A percentile compares a stretch with the other conserved stretches of the same genome.
Evolutionary conservation across 2,888 invertebrate genomes (phyloP).

Genomic region (Yponomeuta sedellus): DNA sequence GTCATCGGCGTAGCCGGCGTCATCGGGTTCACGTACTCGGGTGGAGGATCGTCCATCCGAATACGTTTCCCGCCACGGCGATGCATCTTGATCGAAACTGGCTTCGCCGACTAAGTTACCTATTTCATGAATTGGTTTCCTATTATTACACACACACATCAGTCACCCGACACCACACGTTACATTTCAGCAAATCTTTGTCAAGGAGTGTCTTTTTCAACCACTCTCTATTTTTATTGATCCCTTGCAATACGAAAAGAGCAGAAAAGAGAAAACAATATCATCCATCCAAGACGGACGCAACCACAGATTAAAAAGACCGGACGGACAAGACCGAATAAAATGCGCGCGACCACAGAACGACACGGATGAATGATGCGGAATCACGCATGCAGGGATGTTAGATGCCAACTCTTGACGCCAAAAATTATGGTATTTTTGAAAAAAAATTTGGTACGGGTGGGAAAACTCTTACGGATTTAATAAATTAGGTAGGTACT

Average conservation of each 20-base stretch:
- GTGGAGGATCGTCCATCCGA: conserved; percentile 94
- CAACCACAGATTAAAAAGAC: too few relatives aligned
- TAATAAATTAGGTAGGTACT: too few relatives aligned
- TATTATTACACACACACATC: not conserved
- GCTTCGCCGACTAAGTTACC: not conserved
- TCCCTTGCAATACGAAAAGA: not conserved
- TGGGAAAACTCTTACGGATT: too few relatives aligned
- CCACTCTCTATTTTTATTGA: conserved; percentile 11
- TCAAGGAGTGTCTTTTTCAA: too few relatives aligned
- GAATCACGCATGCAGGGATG: too few relatives aligned
- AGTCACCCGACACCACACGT: not conserved
- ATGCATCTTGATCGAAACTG: conserved; percentile 77
- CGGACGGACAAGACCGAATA: too few relatives aligned
- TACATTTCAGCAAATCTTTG: not conserved
- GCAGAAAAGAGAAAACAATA: not conserved
- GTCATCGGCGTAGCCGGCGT: conserved; percentile 72
- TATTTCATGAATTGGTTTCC: not conserved
- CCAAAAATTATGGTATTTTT: too few relatives aligned
- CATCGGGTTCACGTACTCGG: conserved; percentile 87
- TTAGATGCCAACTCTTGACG: too few relatives aligned
- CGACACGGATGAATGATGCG: too few relatives aligned
- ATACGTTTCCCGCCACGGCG: conserved; percentile 91
- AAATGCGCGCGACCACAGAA: too few relatives aligned
- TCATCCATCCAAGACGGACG: too few relatives aligned
- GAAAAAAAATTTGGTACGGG: too few relatives aligned